Base-by-base conservation (phyloP, 2,888 invertebrate genomes). In the Ypsolopha scabrella region DNA sequence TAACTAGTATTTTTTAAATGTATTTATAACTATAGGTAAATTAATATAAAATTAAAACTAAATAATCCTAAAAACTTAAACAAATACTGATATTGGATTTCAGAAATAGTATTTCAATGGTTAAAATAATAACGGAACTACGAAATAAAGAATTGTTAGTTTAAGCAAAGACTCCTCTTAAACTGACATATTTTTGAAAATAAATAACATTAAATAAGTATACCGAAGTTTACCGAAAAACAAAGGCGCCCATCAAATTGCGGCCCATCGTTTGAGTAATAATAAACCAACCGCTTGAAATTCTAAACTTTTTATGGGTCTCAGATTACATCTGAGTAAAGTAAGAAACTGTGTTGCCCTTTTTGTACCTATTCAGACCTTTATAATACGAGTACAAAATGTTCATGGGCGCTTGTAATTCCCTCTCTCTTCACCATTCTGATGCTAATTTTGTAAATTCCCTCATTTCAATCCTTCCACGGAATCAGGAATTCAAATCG, bases 401-500 rank as follows among this genome's bases (percentile, higher is more conserved):
- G 66, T 68, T 67, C 68, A 63, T 67, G 68, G 69, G 61, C 65
- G 60, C 58, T 57, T 67, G 65, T 70, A 67, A 68, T 65, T 62
- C 64, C 51, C 54, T 55, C 62, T 59, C 65, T 48, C 62, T 57
- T 60, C 54, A 54, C 56, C 60, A 60, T 65, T 66, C 60, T 65
- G 67, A 70, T 72, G 68, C 66, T 65, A 71, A 72, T 69, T 71
- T 55, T 50, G 56, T 57, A 61, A 60, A 62, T 60, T 67, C 58
- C 67, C 64, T 67, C 64, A 64, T 68, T 71, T 67, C 64, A 69
- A 71, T 68, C 70, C 67, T 71, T 71, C 67, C 60, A 56, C 58
- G 49, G 60, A 68, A 71, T 70, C 66, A 67, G 52, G 59, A 62
- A 70, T 51, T 51, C 54, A 53, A 52, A 56, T 54, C 52, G 51